Base-by-base conservation (phyloP, 2,797 vertebrate species). In the Mormyrops attenuatus region DNA sequence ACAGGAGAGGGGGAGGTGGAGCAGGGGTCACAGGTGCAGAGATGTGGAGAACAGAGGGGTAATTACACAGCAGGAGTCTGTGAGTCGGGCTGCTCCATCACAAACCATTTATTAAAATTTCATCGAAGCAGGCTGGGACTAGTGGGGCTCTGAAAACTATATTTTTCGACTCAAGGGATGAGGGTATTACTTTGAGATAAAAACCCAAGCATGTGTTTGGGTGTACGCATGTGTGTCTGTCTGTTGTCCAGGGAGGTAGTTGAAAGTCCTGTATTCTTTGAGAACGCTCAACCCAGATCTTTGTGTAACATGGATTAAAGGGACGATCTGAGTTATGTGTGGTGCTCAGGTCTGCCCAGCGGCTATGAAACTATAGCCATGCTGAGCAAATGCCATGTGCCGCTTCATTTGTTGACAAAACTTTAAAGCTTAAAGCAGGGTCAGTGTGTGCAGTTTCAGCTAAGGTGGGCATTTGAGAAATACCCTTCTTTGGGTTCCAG, bases 81-180 rank as follows among this genome's bases (percentile, higher is more conserved):
- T 95, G 94, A 95, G 95, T 93, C 93, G 94, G 93, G 93, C 93
- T 92, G 89, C 93, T 94, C 93, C 93, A 94, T 94, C 94, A 94
- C 91, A 93, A 92, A 91, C 92, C 92, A 90, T 94, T 96, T 94
- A 95, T 96, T 95, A 96, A 96, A 95, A 95, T 96, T 96, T 95
- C 93, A 96, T 96, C 92, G 93, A 93, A 90, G 92, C 93, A 93
- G 92, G 92, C 92, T 91, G 87, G 92, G 77, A 94, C 41, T 47
- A 52, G 92, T 91, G 92, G 92, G 89, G 80, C 80, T 88, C 38
- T 49, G 38, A 44, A 47, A 66, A 88, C 38, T 44, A 57, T 88
- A 49, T 88, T 88, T 88, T 66, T 63, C 49, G 55, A 88, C 55
- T 41, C 57, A 22, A 44, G 38, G 57, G 38, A 57, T 20, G n/a